Percentiles rank a stretch among this genome's conserved stretches.
Evolutionary conservation across 2,888 invertebrate genomes (phyloP).

Genomic region (Mimachlamys varia): DNA sequence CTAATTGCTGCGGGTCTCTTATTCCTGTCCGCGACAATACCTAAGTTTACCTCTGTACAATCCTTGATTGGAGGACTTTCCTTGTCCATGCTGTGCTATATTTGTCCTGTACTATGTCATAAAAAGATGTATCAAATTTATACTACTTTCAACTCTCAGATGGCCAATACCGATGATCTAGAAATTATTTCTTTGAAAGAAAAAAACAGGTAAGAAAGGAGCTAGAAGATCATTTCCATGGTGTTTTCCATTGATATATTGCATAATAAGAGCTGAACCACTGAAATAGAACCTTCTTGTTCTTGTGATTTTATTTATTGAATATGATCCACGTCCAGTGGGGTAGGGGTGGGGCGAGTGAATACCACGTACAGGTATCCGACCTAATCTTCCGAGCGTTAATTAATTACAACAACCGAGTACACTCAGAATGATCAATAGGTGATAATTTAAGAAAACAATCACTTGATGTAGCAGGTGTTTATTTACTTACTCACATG

Average conservation of each 20-base stretch:
- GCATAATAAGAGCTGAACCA: no score
- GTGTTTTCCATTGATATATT: neutral
- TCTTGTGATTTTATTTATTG: no score
- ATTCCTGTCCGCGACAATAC: slow-evolving; percentile 91
- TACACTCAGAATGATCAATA: no score
- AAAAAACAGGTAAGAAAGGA: neutral
- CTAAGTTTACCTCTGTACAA: slow-evolving; percentile 93
- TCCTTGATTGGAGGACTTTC: slow-evolving; percentile 92
- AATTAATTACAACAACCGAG: no score
- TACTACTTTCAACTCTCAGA: neutral
- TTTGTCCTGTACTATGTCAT: slow-evolving; percentile 92
- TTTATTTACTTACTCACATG: no score
- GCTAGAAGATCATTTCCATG: neutral
- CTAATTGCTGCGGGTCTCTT: slow-evolving; percentile 88
- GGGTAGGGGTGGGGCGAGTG: no score
- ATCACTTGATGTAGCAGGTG: no score
- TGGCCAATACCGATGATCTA: neutral
- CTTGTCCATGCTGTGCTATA: slow-evolving; percentile 91
- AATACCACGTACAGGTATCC: no score
- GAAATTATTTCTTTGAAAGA: neutral
- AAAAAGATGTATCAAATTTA: slow-evolving; percentile 84
- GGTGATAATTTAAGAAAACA: no score
- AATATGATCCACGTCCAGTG: no score
- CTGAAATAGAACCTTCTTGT: no score
- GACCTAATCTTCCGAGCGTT: no score